These are phyloP conservation scores for Chamaetylas fuelleborni DNA, from an alignment of 2,113 vertebrate genomes.

Conservation along the genomic window DNA sequence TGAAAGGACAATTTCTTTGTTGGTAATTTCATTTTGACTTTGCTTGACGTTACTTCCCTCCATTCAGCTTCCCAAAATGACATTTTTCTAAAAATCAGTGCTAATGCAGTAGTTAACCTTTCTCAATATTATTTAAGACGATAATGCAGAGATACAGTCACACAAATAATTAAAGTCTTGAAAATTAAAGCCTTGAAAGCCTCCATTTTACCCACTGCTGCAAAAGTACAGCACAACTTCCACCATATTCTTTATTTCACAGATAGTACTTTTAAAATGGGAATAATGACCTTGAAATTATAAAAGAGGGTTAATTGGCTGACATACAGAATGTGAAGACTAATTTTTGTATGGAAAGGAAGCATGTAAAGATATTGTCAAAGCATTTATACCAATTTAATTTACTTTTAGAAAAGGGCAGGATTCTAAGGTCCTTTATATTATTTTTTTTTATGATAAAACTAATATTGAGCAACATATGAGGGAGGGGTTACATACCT, in stretches of 20 bases:
- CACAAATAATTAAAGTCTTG: neutral
- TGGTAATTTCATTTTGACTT: constrained; percentile 30
- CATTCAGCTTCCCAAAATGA: neutral
- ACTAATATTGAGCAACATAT: neutral
- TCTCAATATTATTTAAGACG: constrained; percentile 44
- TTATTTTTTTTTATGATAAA: neutral
- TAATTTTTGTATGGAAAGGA: neutral
- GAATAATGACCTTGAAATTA: neutral
- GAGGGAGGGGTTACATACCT: neutral
- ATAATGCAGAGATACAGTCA: neutral
- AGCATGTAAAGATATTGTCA: neutral
- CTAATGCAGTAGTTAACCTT: constrained; percentile 48
- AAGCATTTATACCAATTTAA: neutral
- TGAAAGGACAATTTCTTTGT: constrained; percentile 43
- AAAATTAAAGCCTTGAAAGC: neutral
- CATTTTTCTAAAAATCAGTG: constrained; percentile 16
- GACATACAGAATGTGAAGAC: neutral
- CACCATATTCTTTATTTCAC: neutral
- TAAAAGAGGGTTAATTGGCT: neutral
- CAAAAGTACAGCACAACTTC: neutral
- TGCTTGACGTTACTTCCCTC: neutral
- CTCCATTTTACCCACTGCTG: neutral
- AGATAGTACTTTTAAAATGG: neutral
- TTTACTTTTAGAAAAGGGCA: neutral
- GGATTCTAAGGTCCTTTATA: neutral